Conservation (phyloP, 2,888 invertebrate species). For the Melanostoma scalare region DNA sequence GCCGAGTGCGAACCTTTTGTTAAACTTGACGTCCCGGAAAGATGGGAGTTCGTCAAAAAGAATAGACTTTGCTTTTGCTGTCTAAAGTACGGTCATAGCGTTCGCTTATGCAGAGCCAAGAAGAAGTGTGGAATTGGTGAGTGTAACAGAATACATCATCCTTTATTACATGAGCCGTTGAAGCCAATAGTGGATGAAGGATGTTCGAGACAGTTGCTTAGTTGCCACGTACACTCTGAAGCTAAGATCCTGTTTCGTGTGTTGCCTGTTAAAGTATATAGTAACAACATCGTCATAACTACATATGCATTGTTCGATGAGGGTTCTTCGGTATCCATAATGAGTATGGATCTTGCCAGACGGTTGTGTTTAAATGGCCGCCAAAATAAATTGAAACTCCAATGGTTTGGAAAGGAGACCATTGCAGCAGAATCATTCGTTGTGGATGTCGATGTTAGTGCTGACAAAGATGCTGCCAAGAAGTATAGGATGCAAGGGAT, state of each 20-base stretch:
- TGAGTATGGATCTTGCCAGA: slow-evolving; percentile 25
- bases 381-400: slow-evolving; percentile 48
- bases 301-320: slow-evolving; percentile 58
- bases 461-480: slow-evolving; percentile 19
- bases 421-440: slow-evolving; percentile 40
- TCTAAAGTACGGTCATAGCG: slow-evolving; percentile 32
- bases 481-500: slow-evolving; percentile 29
- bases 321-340: slow-evolving; percentile 53
- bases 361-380: too few relatives aligned
- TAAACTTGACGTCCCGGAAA: slow-evolving; percentile 20
- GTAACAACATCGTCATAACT: slow-evolving; percentile 19
- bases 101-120: slow-evolving; percentile 23
- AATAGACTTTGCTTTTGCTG: slow-evolving; percentile 44
- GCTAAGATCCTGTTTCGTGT: slow-evolving; percentile 49
- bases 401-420: slow-evolving; percentile 49
- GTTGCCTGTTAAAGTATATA: slow-evolving; percentile 48
- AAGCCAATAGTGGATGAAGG: background rate
- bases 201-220: slow-evolving; percentile 13
- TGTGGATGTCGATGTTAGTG: slow-evolving; percentile 36
- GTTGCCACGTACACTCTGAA: slow-evolving; percentile 15
- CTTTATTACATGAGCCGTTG: slow-evolving; percentile 28
- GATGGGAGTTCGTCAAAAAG: slow-evolving; percentile 47
- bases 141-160: slow-evolving; percentile 49
- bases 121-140: slow-evolving; percentile 39
- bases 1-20: slow-evolving; percentile 26